Percentiles rank a stretch among this genome's conserved stretches.
These are phyloP conservation scores for Telmatherina bonti DNA, from an alignment of 2,797 vertebrate genomes.

Conservation along the genomic window DNA sequence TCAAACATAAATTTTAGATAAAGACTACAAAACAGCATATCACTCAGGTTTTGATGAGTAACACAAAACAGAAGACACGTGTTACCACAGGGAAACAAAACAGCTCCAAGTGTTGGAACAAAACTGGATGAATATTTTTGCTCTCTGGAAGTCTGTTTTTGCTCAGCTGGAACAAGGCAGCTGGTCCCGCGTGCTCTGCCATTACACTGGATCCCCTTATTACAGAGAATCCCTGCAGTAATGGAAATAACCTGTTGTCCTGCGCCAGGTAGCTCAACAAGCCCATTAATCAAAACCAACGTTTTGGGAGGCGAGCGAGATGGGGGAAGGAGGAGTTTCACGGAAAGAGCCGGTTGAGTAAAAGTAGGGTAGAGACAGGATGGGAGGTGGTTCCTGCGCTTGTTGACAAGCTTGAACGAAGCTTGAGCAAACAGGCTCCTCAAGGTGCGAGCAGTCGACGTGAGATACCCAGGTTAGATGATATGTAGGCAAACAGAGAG, in stretches of 20 bases:
- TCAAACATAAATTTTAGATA: slow-evolving; percentile 66
- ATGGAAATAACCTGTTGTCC: slow-evolving; percentile 67
- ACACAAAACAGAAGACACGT: slow-evolving; percentile 43
- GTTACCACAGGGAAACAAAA: slow-evolving; percentile 34
- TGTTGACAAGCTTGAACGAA: slow-evolving; percentile 77
- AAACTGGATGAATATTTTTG: slow-evolving; percentile 34
- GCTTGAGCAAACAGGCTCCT: slow-evolving; percentile 76
- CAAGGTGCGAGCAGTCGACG: slow-evolving; percentile 60
- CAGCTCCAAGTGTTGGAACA: slow-evolving; percentile 27
- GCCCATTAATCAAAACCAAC: slow-evolving; percentile 69
- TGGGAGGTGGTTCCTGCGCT: slow-evolving; percentile 76
- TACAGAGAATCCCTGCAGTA: slow-evolving; percentile 63
- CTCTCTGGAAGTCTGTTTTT: slow-evolving; percentile 49
- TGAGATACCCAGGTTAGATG: slow-evolving; percentile 30
- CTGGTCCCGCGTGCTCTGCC: slow-evolving; percentile 41
- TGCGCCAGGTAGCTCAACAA: slow-evolving; percentile 66
- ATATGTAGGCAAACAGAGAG: slow-evolving; percentile 19
- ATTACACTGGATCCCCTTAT: slow-evolving; percentile 64
- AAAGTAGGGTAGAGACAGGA: slow-evolving; percentile 45
- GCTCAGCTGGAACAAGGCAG: slow-evolving; percentile 64
- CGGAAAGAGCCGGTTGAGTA: slow-evolving; percentile 23
- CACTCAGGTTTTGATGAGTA: slow-evolving; percentile 24
- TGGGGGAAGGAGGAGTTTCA: neutral
- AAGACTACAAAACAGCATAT: slow-evolving; percentile 53
- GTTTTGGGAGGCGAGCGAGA: slow-evolving; percentile 22